phyloP scores from a whole-genome alignment of 1,140 invertebrate genomes.

The Lucilia cuprina region DNA sequence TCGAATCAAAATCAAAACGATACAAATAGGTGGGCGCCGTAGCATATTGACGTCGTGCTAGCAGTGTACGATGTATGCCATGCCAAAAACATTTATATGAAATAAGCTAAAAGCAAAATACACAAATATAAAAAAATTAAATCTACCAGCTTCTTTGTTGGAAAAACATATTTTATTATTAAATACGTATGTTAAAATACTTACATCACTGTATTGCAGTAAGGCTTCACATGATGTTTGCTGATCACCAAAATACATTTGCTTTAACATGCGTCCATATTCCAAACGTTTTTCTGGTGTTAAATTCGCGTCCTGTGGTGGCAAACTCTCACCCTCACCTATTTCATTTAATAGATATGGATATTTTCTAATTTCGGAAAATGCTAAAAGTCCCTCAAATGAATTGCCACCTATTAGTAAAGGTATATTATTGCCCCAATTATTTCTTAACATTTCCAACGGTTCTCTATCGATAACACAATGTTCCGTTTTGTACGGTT shows the following conservation, averaged over 20 bases:
- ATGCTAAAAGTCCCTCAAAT: slow-evolving; percentile 61
- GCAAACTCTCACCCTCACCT: slow-evolving; percentile 50
- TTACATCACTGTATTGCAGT: slow-evolving; percentile 59
- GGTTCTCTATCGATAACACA: slow-evolving; percentile 58
- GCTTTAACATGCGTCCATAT: slow-evolving; percentile 46
- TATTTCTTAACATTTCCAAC: slow-evolving; percentile 56
- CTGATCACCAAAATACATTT: slow-evolving; percentile 51
- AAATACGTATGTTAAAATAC: slow-evolving; percentile 34
- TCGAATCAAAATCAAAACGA: slow-evolving; percentile 63
- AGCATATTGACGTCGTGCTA: slow-evolving; percentile 52
- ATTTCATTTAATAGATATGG: slow-evolving; percentile 49
- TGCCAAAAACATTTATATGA: slow-evolving; percentile 63
- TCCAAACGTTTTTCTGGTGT: slow-evolving; percentile 47
- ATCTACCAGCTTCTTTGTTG: neutral
- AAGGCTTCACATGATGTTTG: slow-evolving; percentile 47
- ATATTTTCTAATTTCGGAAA: slow-evolving; percentile 54
- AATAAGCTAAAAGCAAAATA: slow-evolving; percentile 48
- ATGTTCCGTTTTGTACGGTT: slow-evolving; percentile 51
- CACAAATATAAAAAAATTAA: neutral
- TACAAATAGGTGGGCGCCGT: slow-evolving; percentile 63
- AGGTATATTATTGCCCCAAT: slow-evolving; percentile 62
- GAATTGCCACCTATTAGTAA: slow-evolving; percentile 61
- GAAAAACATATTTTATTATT: neutral
- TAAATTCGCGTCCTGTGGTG: slow-evolving; percentile 51
- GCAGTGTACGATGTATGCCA: slow-evolving; percentile 60